Evolutionary conservation across 2,888 invertebrate genomes (phyloP).

Genomic region (Melanargia galathea): DNA sequence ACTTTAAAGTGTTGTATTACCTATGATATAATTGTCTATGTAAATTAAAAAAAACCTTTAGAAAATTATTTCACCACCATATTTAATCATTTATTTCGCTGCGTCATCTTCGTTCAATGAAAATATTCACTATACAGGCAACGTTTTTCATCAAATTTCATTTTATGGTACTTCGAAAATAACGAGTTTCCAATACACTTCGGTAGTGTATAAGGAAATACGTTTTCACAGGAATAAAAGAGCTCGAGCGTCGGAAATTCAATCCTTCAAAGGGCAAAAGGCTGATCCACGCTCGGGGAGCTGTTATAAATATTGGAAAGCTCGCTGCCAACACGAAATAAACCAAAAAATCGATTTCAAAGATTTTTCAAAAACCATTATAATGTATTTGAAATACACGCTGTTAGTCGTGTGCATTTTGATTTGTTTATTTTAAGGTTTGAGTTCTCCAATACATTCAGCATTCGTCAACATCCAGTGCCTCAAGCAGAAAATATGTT

Average conservation of each 20-base stretch:
- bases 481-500: too few relatives aligned
- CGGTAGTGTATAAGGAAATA: conserved; percentile 19
- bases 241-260: conserved; percentile 21
- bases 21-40: too few relatives aligned
- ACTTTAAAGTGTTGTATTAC: too few relatives aligned
- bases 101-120: neutral
- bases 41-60: too few relatives aligned
- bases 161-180: neutral
- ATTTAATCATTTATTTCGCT: conserved; percentile 23
- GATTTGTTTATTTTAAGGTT: too few relatives aligned
- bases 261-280: conserved; percentile 30
- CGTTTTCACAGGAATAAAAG: conserved; percentile 24
- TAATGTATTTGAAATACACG: conserved; percentile 13
- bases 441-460: too few relatives aligned
- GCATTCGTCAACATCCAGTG: too few relatives aligned
- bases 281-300: conserved; percentile 22
- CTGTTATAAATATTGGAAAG: conserved; percentile 30
- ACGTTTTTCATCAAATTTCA: neutral
- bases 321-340: conserved; percentile 14
- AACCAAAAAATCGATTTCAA: conserved; percentile 28
- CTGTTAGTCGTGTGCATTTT: too few relatives aligned
- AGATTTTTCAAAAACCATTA: conserved; percentile 18
- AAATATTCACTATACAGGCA: too few relatives aligned
- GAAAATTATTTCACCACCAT: too few relatives aligned
- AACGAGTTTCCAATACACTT: conserved; percentile 19